Evolutionary conservation across 1,140 invertebrate genomes (phyloP).

Genomic region (Zaprionus taronus): DNA sequence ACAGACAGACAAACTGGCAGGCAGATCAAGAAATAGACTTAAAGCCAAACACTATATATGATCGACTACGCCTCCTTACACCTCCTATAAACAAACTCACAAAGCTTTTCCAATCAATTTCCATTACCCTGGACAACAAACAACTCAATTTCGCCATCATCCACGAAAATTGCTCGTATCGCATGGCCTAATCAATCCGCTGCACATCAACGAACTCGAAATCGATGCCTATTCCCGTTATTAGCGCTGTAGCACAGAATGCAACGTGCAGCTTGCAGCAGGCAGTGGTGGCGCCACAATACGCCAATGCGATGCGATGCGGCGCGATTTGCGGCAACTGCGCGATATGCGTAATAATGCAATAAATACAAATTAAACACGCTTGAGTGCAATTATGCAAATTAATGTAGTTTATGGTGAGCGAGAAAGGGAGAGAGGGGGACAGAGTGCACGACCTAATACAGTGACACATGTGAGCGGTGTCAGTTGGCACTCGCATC

Average conservation of each 20-base stretch:
- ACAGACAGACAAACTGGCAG: no score
- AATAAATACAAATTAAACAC: constrained; percentile 83
- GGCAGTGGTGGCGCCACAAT: neutral
- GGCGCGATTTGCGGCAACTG: constrained; percentile 49
- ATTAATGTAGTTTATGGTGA: constrained; percentile 74
- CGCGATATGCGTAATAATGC: constrained; percentile 78
- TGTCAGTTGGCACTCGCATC: constrained; percentile 35
- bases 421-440: neutral
- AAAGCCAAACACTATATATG: neutral
- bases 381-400: constrained; percentile 82
- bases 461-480: constrained; percentile 30
- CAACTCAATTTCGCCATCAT: neutral
- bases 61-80: neutral
- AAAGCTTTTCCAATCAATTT: neutral
- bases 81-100: neutral
- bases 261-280: neutral
- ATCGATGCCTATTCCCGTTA: neutral
- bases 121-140: neutral
- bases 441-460: constrained; percentile 19
- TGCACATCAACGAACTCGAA: neutral
- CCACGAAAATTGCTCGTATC: neutral
- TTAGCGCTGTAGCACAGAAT: neutral
- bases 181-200: neutral
- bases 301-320: constrained; percentile 15
- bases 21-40: neutral